Base-by-base conservation (phyloP, 2,888 invertebrate species). In the Drosophila yooni region DNA sequence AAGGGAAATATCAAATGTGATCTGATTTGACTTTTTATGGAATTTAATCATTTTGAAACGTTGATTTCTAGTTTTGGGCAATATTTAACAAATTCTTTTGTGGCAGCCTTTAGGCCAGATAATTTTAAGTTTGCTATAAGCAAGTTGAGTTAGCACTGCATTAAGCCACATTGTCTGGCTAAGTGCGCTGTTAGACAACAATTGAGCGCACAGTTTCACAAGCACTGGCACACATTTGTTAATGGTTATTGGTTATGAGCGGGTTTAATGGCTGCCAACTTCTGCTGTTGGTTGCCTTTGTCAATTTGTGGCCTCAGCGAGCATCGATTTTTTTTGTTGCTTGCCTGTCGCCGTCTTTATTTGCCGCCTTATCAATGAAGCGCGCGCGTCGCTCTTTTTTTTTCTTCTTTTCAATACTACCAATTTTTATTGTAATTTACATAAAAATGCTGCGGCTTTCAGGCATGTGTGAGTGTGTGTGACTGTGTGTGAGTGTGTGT, bases 401-500 rank as follows among this genome's bases (percentile, higher is more conserved):
- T 54, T 43, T 51, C 18, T 48, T 54, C n/a, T 25, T 69, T 71
- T 71, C 58, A 53, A 53, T 61, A 70, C 74, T 74, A 69, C 68
- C 68, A 67, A 80, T 70, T 86, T 89, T 82, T 61, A 74, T 69
- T 73, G 72, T 74, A 74, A 87, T 87, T 87, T 89, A 82, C 89
- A 87, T 89, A 87, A 81, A 82, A 82, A 81, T 63, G 82, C 69
- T 67, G 66, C 69, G 52, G 74, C 77, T 69, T 74, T 77, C 51
- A 65, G 25, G 58, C 46, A 34, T 59, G 60, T 34, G 29, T 48
- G 46, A 34, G 21, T 40, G 34, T 18, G 48, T 58, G 53, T 40
- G 40, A 54, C 69, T 58, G 54, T 21, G 1, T 46, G 46, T 46
- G 4, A 25, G 8, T 46, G 46, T 46, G 21, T 74, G 89, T 86